These are phyloP conservation scores for Noctua janthe DNA, from an alignment of 2,888 invertebrate species.

Conservation along the genomic window DNA sequence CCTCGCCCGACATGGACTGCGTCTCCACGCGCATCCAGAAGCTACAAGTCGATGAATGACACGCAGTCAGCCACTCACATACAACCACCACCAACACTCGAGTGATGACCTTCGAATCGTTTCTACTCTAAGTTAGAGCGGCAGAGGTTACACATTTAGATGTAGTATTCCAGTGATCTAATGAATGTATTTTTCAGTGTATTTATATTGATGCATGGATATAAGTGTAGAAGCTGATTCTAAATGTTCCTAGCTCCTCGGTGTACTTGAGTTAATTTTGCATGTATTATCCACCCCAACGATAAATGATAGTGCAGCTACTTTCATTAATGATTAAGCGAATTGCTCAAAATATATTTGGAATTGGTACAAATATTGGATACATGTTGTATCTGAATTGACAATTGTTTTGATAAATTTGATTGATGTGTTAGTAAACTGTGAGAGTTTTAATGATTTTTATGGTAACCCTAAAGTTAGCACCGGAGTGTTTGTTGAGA, in stretches of 20 bases:
- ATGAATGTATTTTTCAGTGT: constrained; percentile 84
- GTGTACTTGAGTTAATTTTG: constrained; percentile 79
- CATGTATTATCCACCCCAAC: constrained; percentile 72
- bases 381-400: constrained; percentile 69
- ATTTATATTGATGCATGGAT: constrained; percentile 77
- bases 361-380: constrained; percentile 78
- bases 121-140: constrained; percentile 68
- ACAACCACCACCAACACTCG: constrained; percentile 66
- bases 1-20: constrained; percentile 90
- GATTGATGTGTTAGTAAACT: constrained; percentile 65
- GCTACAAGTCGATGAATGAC: constrained; percentile 91
- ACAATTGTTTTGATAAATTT: constrained; percentile 57
- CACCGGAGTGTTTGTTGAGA: constrained; percentile 75
- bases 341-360: constrained; percentile 82
- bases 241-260: constrained; percentile 83
- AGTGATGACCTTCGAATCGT: constrained; percentile 68
- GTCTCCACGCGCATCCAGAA: constrained; percentile 92
- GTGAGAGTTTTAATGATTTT: constrained; percentile 73
- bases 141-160: constrained; percentile 69
- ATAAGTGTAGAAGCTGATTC: constrained; percentile 76
- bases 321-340: constrained; percentile 71
- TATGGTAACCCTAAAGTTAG: constrained; percentile 81
- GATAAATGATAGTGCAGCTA: constrained; percentile 72
- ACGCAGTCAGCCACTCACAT: constrained; percentile 54
- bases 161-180: constrained; percentile 79